Conservation (phyloP, 2,888 invertebrate genomes). For the Tethea ocularis region DNA sequence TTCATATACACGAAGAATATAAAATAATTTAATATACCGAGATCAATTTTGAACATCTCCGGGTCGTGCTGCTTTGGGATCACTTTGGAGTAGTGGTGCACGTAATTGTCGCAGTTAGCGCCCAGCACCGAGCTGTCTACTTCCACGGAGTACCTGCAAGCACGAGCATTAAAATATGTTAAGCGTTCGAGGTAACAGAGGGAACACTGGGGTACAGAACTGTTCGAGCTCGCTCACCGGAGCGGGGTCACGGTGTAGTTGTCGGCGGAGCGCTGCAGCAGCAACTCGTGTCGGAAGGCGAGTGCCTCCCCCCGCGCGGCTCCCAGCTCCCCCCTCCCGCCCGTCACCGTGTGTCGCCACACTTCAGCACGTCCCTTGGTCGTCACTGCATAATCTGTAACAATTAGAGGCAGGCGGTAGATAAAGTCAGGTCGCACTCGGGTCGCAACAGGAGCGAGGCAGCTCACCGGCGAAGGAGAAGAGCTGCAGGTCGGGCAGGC, state of each 20-base stretch:
- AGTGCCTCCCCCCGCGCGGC: conserved; percentile 62
- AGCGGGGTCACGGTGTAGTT: conserved; percentile 50
- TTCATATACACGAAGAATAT: no score
- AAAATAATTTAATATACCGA: conserved; percentile 49
- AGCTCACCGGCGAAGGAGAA: conserved; percentile 60
- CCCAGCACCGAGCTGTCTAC: conserved; percentile 73
- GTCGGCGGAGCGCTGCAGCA: conserved; percentile 46
- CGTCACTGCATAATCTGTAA: conserved; percentile 46
- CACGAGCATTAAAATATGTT: not conserved
- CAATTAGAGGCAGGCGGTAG: no score
- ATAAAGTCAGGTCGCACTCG: conserved; percentile 5
- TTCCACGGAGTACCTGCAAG: conserved; percentile 59
- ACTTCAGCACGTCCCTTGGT: conserved; percentile 42
- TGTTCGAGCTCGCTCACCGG: conserved; percentile 37
- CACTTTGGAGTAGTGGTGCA: conserved; percentile 60
- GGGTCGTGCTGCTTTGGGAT: conserved; percentile 34
- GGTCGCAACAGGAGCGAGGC: not conserved
- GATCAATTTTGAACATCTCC: conserved; percentile 46
- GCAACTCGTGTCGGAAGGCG: conserved; percentile 60
- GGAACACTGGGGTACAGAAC: not conserved
- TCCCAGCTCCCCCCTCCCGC: conserved; percentile 52
- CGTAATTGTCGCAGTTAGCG: conserved; percentile 58
- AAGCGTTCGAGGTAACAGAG: not conserved
- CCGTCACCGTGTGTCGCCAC: conserved; percentile 51
- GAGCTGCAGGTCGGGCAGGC: conserved; percentile 53